These are phyloP conservation scores for Craterocephalus amniculus DNA, from an alignment of 2,797 vertebrate genomes.

Conservation along the genomic window DNA sequence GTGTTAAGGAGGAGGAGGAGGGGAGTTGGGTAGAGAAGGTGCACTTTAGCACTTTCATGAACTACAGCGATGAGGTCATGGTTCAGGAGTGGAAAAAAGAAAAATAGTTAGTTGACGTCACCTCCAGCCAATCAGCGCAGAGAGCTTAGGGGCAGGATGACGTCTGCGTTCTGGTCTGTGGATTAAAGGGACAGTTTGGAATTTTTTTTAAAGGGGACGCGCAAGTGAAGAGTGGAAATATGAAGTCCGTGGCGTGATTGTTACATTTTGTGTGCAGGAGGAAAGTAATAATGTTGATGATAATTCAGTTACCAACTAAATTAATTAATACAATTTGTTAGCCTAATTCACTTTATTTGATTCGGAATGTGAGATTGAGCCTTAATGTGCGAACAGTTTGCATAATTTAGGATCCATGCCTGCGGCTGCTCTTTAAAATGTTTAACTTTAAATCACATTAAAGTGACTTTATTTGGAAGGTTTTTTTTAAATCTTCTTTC, in stretches of 20 bases:
- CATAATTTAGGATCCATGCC: no score
- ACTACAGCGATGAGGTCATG: conserved; percentile 92
- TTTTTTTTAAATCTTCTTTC: no score
- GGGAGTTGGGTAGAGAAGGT: conserved; percentile 73
- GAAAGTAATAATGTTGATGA: no score
- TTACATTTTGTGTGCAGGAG: not conserved
- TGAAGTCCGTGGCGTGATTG: not conserved
- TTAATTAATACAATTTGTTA: not conserved
- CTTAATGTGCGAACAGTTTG: not conserved
- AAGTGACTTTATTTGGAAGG: not conserved
- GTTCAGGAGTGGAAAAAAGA: conserved; percentile 66
- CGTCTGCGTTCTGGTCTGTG: conserved; percentile 83
- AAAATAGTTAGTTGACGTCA: conserved; percentile 89
- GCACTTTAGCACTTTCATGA: conserved; percentile 86
- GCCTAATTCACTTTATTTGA: no score
- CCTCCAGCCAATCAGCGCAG: conserved; percentile 89
- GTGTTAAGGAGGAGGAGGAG: conserved; percentile 21
- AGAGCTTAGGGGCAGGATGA: conserved; percentile 83
- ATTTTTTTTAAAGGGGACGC: conserved; percentile 67
- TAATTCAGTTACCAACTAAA: not conserved
- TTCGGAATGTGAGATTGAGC: not conserved
- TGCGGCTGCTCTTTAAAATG: no score
- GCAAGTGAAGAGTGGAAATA: no score
- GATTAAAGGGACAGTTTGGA: conserved; percentile 81
- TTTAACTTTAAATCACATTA: no score